Evolutionary conservation across 2,888 invertebrate genomes (phyloP), one percentile per base, ranked within the genome.

Genomic region (Brenthis ino): DNA sequence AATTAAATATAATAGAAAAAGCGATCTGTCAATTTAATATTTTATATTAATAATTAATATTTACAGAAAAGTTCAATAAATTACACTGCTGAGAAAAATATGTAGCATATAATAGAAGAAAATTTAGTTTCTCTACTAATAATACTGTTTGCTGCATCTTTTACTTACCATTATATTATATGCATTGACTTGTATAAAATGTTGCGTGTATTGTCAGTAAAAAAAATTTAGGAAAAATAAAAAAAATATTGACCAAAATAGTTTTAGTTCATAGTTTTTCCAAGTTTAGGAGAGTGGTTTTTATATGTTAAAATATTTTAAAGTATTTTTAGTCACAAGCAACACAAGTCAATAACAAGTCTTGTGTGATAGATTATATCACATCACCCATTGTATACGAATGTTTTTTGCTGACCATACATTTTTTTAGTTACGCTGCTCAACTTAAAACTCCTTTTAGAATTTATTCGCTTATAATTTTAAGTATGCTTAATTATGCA

Each of bases 371-470:
- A 37, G 37, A 37, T 37, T 37, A 37, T 37, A 37, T 37, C 37
- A 5, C 5, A 37, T 37, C 1, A 37, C 37, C 8, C 37, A 43
- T 43, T 43, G 11, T 11, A 43, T 11, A 53, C 14, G 53, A 14
- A 43, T 16, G n/a, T 50, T 48, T 54, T 60, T 66, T 66, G 66
- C 55, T 66, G 66, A 66, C 60, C 28, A 55, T 61, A 67, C 48
- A 20, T 28, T 28, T 53, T 47, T 51, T 66, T 66, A 50, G 16
- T 50, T 65, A 51, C 24, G 55, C 48, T 48, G 67, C 67, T 67
- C 67, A 67, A 61, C 37, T 66, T 16, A 61, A 37, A 58, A n/a
- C 20, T 53, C 57, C 55, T 60, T 67, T 47, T 48, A 50, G 48
- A 28, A 43, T 66, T 54, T 54, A 58, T 66, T 67, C 20, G 67